Base-by-base conservation (phyloP, 2,797 vertebrate species). In the Thamnophis elegans region DNA sequence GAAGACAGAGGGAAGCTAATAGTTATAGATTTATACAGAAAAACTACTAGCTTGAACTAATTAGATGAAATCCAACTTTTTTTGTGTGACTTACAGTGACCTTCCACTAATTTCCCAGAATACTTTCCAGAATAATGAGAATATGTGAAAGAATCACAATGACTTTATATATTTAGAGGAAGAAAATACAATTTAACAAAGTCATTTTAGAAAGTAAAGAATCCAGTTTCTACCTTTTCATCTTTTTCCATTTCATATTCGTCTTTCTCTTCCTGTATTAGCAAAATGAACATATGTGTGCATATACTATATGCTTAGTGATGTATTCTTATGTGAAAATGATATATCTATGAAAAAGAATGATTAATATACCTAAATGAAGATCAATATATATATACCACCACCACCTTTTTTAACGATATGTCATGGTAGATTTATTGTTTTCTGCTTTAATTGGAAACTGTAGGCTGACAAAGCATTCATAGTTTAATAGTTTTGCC, bases 181-280 rank as follows among this genome's bases (percentile, higher is more conserved):
- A n/a, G 16, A 92, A 95, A 94, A 91, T 42, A 56, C 12, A 73
- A 53, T 42, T 95, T 92, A 94, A 91, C 7, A 42, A 60, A 93
- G n/a, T 78, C 85, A 92, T 95, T 94, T 94, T 93, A 89, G 91
- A 94, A 54, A 26, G 68, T 7, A 16, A 95, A 94, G 93, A 90
- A 73, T 47, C 20, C 36, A 82, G 36, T 82, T 82, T 25, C 20
- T 82, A 1, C 36, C 20, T 82, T 82, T 78, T 82, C n/a, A 22
- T 82, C 20, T 47, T 10, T 78, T 18, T 78, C 9, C 47, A 47
- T 47, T 82, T 42, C 9, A 20, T 82, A 82, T 82, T 82, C 1
- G 1, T 47, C 36, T 47, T 82, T 82, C 20, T 82, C 36, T 82
- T 25, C 20, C 73, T 82, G 0, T 47, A 18, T 47, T 47, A 47